phyloP scores from a whole-genome alignment of 2,113 vertebrate genomes.

The Pterophyllum scalare region DNA sequence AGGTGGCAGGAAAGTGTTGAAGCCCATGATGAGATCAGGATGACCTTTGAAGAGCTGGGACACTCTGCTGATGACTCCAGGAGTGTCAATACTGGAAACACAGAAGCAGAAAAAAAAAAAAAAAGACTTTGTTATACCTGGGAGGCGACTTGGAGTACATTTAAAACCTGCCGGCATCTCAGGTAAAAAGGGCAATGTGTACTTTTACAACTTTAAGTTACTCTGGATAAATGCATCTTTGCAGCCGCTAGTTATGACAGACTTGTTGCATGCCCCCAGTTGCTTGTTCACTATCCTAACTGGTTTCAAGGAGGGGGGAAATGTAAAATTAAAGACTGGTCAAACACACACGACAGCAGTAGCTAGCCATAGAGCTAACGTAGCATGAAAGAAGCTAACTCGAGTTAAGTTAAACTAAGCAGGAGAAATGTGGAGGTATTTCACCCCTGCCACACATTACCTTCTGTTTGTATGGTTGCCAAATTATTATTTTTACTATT shows the following conservation, averaged over 20 bases:
- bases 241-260: not conserved
- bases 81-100: conserved; percentile 92
- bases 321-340: not conserved
- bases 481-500: too few species aligned
- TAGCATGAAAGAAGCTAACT: not conserved
- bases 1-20: conserved; percentile 97
- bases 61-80: conserved; percentile 97
- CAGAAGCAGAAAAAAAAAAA: not conserved
- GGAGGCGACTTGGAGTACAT: not conserved
- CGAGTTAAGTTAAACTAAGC: not conserved
- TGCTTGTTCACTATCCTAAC: not conserved
- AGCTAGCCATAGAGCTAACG: not conserved
- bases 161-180: not conserved
- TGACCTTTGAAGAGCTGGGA: conserved; percentile 99
- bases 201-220: not conserved
- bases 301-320: not conserved
- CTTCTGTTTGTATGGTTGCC: too few species aligned
- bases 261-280: not conserved
- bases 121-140: not conserved
- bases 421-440: not conserved
- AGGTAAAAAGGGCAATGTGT: not conserved
- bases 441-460: not conserved
- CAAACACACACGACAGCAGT: not conserved
- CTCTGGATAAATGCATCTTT: not conserved
- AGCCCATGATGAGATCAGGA: conserved; percentile 98